Conservation (phyloP, 2,797 vertebrate genomes). For the Scomberomorus guttatus region DNA sequence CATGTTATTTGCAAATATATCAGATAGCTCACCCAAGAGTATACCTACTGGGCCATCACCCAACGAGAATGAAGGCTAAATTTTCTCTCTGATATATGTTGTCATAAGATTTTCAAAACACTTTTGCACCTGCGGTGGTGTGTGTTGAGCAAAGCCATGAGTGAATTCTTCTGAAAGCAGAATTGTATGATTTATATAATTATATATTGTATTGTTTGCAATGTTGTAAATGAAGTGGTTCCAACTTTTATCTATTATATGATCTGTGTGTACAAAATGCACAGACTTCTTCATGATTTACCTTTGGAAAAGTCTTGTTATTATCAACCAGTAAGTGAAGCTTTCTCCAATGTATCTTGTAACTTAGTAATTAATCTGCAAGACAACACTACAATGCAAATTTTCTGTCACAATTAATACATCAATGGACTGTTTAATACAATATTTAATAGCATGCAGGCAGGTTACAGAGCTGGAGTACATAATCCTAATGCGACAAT, state of each 20-base stretch:
- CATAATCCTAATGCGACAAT: neutral
- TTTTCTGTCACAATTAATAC: neutral
- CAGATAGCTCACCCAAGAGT: constrained; percentile 61
- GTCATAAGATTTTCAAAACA: constrained; percentile 40
- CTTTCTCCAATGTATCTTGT: neutral
- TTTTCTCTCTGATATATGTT: constrained; percentile 40
- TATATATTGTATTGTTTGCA: constrained; percentile 4
- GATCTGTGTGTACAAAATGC: no score
- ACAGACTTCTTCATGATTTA: neutral
- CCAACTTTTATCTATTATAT: no score
- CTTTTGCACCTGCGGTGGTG: constrained; percentile 24
- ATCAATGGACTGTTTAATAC: neutral
- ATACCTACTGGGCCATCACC: constrained; percentile 42
- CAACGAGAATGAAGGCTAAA: constrained; percentile 39
- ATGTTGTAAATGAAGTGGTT: neutral
- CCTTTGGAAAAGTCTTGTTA: neutral
- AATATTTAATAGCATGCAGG: neutral
- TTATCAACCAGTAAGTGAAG: neutral
- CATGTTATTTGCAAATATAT: constrained; percentile 76
- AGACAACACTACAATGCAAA: neutral
- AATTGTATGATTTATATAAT: neutral
- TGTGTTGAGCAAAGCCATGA: neutral
- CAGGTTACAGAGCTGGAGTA: neutral
- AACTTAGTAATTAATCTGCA: neutral
- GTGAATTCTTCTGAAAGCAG: neutral